Conservation (phyloP, 2,888 invertebrate genomes). For the Thymelicus acteon region DNA sequence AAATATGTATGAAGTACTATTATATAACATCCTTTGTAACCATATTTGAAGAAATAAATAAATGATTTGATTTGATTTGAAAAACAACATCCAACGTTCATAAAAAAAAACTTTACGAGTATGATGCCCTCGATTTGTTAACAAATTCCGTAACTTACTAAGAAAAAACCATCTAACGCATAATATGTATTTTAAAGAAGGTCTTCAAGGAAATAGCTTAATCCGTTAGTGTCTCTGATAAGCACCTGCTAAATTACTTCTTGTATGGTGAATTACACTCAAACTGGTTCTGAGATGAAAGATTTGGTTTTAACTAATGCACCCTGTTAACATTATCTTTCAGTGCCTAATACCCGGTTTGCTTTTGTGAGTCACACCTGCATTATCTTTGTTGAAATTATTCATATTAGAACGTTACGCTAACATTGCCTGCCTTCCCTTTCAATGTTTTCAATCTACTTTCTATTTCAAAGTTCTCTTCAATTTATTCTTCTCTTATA, state of each 20-base stretch:
- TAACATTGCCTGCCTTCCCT: background rate
- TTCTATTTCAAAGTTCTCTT: background rate
- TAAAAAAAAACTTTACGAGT: background rate
- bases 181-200: conserved; percentile 36
- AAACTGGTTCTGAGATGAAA: conserved; percentile 36
- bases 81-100: too few species aligned
- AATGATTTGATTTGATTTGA: too few species aligned
- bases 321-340: conserved; percentile 37
- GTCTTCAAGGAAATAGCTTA: conserved; percentile 35
- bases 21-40: too few species aligned
- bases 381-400: conserved; percentile 26
- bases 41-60: too few species aligned
- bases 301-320: conserved; percentile 38
- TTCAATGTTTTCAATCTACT: background rate
- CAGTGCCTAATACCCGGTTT: conserved; percentile 29
- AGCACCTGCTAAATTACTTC: conserved; percentile 35
- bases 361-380: conserved; percentile 22
- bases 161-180: conserved; percentile 11
- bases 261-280: conserved; percentile 28
- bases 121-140: background rate
- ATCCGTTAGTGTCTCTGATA: conserved; percentile 37
- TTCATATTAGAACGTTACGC: conserved; percentile 16
- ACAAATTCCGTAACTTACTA: conserved; percentile 4
- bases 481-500: too few species aligned
- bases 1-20: too few species aligned